Base-by-base conservation (phyloP, 2,797 vertebrate genomes). In the Perodicticus potto region DNA sequence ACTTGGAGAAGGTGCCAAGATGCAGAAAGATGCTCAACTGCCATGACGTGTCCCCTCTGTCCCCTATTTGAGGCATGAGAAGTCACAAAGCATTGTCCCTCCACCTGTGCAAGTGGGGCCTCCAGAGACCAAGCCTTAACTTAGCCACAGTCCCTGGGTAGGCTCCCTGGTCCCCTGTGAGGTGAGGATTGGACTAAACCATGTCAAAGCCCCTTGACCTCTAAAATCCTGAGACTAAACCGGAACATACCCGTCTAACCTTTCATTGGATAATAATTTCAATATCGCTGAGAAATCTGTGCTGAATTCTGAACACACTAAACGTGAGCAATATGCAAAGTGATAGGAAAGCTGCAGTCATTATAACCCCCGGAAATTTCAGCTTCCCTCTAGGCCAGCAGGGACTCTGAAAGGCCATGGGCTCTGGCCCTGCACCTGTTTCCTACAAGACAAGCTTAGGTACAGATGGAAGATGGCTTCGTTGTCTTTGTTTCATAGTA, bases 381-480 rank as follows among this genome's bases (percentile, higher is more conserved):
- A 16, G 34, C 49, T 53, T 53, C 49, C 49, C 32, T 86, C 13
- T 61, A n/a, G 55, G 67, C 19, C 53, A 5, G n/a, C 40, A 11
- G 43, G 37, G 40, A 7, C n/a, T 20, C 37, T 19, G 7, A 19
- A 12, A 29, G 57, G 37, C 78, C 53, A 19, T 12, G 84, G 45
- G 37, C 25, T 23, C 20, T 32, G n/a, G 69, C 89, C 97, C 96
- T 89, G 76, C 40, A 95, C 70, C 82, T 53, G 70, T 69, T 95
- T 95, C 53, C 82, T 89, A 67, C 84, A 96, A 93, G 43, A 32
- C 61, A 83, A 93, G 82, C 94, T 93, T 83, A 93, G 61, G 61
- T 86, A 13, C n/a, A 53, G 37, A 85, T 27, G 91, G 43, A 5
- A 86, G 43, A 63, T 4, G 34, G 17, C 16, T 5, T 57, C 34